Evolutionary conservation across 2,797 vertebrate genomes (phyloP).

Genomic region (Loriculus beryllinus): DNA sequence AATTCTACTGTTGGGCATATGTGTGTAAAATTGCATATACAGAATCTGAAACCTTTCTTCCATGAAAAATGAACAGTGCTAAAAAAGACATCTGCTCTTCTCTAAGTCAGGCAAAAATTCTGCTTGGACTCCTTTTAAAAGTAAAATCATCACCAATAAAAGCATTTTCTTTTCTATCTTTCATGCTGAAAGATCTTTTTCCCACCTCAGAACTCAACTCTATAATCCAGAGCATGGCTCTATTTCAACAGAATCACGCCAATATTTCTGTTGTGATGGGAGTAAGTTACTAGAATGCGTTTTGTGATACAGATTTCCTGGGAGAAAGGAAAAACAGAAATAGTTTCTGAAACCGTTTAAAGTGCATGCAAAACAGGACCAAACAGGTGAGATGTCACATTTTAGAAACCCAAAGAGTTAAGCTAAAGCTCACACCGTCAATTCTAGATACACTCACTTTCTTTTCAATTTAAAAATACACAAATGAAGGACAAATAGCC

Average conservation of each 20-base stretch:
- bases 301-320: background rate
- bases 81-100: constrained; percentile 46
- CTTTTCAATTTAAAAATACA: background rate
- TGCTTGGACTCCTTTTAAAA: background rate
- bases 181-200: background rate
- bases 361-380: background rate
- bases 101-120: constrained; percentile 33
- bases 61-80: constrained; percentile 31
- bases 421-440: background rate
- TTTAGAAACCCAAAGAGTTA: background rate
- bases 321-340: background rate
- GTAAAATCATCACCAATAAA: background rate
- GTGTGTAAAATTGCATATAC: constrained; percentile 2
- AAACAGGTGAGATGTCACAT: background rate
- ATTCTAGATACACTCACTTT: background rate
- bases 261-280: background rate
- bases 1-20: constrained; percentile 30
- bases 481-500: background rate
- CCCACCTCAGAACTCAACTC: background rate
- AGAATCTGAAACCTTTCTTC: constrained; percentile 55
- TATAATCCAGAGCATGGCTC: background rate
- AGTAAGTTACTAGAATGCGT: background rate
- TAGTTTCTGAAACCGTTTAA: background rate
- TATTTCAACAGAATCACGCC: background rate
- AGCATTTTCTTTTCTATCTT: background rate